Evolutionary conservation across 2,888 invertebrate genomes (phyloP), one percentile per base, ranked within the genome.

Genomic region (Hoplodrina blanda): DNA sequence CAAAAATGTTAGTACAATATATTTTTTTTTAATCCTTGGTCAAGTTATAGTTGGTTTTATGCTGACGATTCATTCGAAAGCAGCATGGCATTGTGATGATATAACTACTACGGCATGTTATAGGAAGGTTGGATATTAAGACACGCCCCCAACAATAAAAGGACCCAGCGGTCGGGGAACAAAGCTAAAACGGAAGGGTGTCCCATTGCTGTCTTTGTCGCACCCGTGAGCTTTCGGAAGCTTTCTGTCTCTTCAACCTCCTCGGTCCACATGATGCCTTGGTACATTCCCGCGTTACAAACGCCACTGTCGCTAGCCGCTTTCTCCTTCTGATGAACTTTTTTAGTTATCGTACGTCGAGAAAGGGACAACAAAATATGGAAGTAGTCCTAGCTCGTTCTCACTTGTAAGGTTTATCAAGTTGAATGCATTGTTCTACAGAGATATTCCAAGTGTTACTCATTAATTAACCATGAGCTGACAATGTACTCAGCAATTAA

Each of bases 291-390:
- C 95, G 95, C 96, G 95, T 88, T 89, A 85, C 87, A 87, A 90
- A 89, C 93, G 90, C 89, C 93, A 90, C 90, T 96, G 96, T 96
- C 96, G 95, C 95, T 96, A 95, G 95, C 95, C 95, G 95, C 96
- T 96, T 92, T 92, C 95, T 94, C 94, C 92, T 94, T 93, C 91
- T 92, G 88, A 84, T 90, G 88, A 88, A 86, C 89, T 89, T 91
- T 91, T 92, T 90, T 90, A 87, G 83, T 72, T 82, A 85, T 74
- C 74, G 71, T 50, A 54, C 69, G 57, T 65, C 70, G 72, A 69
- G 87, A 91, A 82, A 84, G 88, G 81, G 89, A 90, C 78, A 80
- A 59, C 75, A 80, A 64, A 77, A 62, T 50, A 57, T 76, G 70
- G 52, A 73, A 56, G 57, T 64, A 69, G 11, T 59, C 49, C 67